Evolutionary conservation across 2,113 vertebrate species (phyloP), one percentile per base, ranked within the genome.

Genomic region (Psammodynastes pulverulentus): DNA sequence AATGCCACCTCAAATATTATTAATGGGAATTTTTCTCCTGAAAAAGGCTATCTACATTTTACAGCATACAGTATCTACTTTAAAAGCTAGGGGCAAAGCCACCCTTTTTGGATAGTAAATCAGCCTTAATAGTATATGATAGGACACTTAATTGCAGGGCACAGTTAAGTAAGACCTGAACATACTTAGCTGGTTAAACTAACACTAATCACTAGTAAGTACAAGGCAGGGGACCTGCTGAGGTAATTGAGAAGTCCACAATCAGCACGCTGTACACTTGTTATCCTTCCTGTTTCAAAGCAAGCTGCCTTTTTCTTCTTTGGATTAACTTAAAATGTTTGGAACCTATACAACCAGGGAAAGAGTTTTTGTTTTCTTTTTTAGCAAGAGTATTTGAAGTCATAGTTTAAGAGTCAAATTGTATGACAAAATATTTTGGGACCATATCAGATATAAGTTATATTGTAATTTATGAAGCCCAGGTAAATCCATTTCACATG

Each of bases 151-250:
- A 94, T 90, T 89, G 56, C 95, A 95, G 95, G 94, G 93, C 93
- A 96, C 21, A 96, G 93, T 87, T n/a, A 45, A 92, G 92, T 34
- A 86, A 52, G 87, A 95, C 92, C 93, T 93, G 94, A 94, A 92
- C 93, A 90, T 72, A 46, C 19, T 79, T 8, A 94, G 94, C 62
- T 95, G 89, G 93, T 84, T 93, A 95, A 94, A 85, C 72, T 87
- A 49, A 51, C 93, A 90, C 54, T 93, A 72, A 92, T 91, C 91
- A 91, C 92, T 95, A 95, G 94, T 94, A 96, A 92, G 93, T 93
- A 95, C 56, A 92, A 1, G 95, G 97, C 97, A 97, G 97, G 94
- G 95, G 7, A 94, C 91, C 96, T 96, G 96, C 96, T 95, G 97
- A 96, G 97, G 93, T 96, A 96, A 97, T 2, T 1, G 46, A 94